Evolutionary conservation across 2,113 vertebrate genomes (phyloP).

Genomic region (Pterophyllum scalare): DNA sequence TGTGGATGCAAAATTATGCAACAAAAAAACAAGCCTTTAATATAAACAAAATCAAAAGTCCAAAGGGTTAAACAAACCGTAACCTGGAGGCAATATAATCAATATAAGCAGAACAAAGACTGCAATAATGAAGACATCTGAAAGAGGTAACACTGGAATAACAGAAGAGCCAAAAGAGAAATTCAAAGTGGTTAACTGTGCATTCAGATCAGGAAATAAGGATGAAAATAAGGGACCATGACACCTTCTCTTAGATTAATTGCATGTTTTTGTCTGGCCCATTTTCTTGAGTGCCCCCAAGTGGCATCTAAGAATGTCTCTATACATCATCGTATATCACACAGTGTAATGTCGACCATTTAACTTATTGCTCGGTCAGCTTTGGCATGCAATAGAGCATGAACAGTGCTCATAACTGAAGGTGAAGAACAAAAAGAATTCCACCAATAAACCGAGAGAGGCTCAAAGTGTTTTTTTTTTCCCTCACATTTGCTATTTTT

Average conservation of each 20-base stretch:
- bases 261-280: slow-evolving; percentile 10
- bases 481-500: background rate
- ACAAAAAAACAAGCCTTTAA: background rate
- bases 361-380: slow-evolving; percentile 59
- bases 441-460: background rate
- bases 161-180: background rate
- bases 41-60: background rate
- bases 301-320: slow-evolving; percentile 7
- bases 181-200: background rate
- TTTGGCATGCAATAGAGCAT: slow-evolving; percentile 38
- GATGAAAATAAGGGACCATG: background rate
- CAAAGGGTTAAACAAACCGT: background rate
- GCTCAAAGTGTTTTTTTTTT: background rate
- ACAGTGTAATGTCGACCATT: slow-evolving; percentile 36
- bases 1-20: fast-evolving
- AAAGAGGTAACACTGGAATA: background rate
- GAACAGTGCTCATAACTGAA: slow-evolving; percentile 29
- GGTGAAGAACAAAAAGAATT: background rate
- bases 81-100: no score
- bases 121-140: background rate
- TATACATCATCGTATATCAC: slow-evolving; percentile 29
- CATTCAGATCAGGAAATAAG: background rate
- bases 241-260: background rate
- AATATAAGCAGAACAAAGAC: background rate
- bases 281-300: slow-evolving; percentile 28